Evolutionary conservation across 2,888 invertebrate genomes (phyloP).

Genomic region (Drosophila crucigera): DNA sequence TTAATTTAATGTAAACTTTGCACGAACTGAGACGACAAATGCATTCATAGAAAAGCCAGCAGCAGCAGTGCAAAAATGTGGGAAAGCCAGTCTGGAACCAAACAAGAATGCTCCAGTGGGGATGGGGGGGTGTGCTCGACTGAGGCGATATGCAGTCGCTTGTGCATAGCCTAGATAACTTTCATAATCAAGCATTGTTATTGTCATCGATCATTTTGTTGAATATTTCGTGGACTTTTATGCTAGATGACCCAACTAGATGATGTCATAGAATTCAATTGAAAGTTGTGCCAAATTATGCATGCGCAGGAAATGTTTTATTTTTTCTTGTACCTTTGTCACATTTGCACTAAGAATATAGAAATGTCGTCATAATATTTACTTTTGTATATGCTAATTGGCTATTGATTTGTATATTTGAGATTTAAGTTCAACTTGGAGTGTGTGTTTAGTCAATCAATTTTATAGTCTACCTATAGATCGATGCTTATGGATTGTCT

Average conservation of each 20-base stretch:
- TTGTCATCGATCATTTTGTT: not conserved
- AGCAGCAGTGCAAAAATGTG: slow-evolving; percentile 13
- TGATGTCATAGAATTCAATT: not conserved
- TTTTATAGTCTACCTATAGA: not conserved
- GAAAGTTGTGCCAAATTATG: not conserved
- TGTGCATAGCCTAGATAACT: not conserved
- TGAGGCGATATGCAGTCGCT: not conserved
- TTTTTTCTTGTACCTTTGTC: not conserved
- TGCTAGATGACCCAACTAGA: not conserved
- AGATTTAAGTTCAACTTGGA: not conserved
- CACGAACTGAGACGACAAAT: slow-evolving; percentile 22
- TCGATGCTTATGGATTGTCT: not conserved
- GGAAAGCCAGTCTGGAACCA: slow-evolving; percentile 16
- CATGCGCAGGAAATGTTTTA: not conserved
- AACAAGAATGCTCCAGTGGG: not conserved
- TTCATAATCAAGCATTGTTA: not conserved
- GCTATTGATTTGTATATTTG: not conserved
- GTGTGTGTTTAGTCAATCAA: not conserved
- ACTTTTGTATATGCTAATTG: not conserved
- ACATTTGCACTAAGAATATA: not conserved
- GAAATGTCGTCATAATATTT: not conserved
- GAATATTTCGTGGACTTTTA: not conserved
- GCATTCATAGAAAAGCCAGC: slow-evolving; percentile 18
- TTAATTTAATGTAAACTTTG: slow-evolving; percentile 35
- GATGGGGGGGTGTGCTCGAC: not conserved